phyloP scores from a whole-genome alignment of 2,113 vertebrate genomes.

The Passerina amoena region DNA sequence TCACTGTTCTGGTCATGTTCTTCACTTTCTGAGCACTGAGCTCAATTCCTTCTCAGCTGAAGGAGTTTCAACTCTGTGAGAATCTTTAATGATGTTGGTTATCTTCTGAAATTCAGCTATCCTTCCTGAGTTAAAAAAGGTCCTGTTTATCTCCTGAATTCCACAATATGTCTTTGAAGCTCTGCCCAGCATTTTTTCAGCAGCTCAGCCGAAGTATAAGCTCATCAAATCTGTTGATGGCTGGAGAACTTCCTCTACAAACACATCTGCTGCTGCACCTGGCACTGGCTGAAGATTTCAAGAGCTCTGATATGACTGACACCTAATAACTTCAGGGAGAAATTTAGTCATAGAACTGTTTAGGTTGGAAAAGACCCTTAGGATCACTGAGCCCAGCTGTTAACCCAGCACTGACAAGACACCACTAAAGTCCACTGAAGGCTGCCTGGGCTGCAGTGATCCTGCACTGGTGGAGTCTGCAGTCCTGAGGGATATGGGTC shows the following conservation, averaged over 20 bases:
- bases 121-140: neutral
- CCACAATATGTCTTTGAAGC: neutral
- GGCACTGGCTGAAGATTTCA: neutral
- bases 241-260: conserved; percentile 22
- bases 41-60: neutral
- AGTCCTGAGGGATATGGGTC: neutral
- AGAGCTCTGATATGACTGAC: neutral
- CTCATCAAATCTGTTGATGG: conserved; percentile 12
- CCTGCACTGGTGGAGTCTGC: neutral
- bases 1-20: neutral
- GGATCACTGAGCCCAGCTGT: neutral
- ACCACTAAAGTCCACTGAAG: neutral
- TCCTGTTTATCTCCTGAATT: neutral
- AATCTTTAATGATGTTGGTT: neutral
- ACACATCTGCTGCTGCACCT: conserved; percentile 18
- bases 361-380: neutral
- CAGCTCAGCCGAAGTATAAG: neutral
- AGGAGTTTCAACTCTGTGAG: neutral
- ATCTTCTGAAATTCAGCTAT: neutral
- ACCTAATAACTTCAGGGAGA: neutral
- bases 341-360: neutral
- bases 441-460: neutral
- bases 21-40: neutral
- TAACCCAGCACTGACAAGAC: neutral
- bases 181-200: neutral